These are phyloP conservation scores for Camptogramma bilineatum DNA, from an alignment of 2,888 invertebrate genomes.

Conservation along the genomic window DNA sequence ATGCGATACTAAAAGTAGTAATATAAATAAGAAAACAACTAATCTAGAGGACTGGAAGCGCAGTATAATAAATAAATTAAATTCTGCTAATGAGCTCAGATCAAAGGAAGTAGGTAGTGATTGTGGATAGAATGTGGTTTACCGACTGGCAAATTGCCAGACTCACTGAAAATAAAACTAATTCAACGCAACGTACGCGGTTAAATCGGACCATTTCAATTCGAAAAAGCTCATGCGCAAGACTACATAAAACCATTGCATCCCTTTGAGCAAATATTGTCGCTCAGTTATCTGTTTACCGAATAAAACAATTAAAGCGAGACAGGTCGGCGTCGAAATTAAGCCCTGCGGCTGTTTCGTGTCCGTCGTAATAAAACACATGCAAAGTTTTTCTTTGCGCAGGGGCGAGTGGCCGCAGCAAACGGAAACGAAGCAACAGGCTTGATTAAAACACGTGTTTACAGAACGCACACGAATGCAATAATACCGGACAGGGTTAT, in stretches of 20 bases:
- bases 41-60: no score
- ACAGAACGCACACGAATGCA: slow-evolving; percentile 81
- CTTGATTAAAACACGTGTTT: slow-evolving; percentile 86
- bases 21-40: no score
- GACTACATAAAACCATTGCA: slow-evolving; percentile 17
- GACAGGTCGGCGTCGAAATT: slow-evolving; percentile 76
- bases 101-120: neutral
- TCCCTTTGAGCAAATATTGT: slow-evolving; percentile 35
- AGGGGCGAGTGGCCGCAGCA: slow-evolving; percentile 74
- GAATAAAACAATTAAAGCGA: slow-evolving; percentile 76
- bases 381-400: slow-evolving; percentile 85
- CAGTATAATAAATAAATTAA: neutral
- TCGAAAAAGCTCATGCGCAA: slow-evolving; percentile 12
- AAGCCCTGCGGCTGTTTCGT: slow-evolving; percentile 75
- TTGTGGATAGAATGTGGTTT: no score
- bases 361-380: slow-evolving; percentile 84
- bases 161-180: slow-evolving; percentile 4
- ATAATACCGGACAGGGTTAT: slow-evolving; percentile 54
- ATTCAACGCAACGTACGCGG: neutral
- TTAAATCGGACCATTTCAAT: neutral
- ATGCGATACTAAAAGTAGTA: no score
- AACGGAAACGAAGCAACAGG: slow-evolving; percentile 83
- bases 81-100: neutral
- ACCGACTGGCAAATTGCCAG: slow-evolving; percentile 2
- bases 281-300: slow-evolving; percentile 53